These are phyloP conservation scores for Antitype chi DNA, from an alignment of 2,888 invertebrate species.

Conservation along the genomic window DNA sequence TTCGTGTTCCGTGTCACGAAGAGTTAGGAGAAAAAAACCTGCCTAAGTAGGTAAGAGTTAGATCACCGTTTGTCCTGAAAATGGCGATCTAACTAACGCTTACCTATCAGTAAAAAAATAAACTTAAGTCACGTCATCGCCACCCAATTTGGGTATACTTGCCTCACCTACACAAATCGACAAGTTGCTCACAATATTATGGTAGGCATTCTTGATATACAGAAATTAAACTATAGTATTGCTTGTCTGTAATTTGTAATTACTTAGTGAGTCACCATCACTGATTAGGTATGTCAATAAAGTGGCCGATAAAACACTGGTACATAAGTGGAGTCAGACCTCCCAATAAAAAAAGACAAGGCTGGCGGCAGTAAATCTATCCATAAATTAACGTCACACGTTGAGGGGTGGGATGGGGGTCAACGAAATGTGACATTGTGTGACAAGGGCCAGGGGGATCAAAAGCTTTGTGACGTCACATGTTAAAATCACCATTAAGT, in stretches of 20 bases:
- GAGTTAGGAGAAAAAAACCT: neutral
- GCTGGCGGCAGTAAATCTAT: too few relatives aligned
- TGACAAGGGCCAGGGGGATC: too few relatives aligned
- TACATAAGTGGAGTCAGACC: neutral
- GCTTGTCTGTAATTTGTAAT: neutral
- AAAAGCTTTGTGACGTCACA: too few relatives aligned
- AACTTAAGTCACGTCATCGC: neutral
- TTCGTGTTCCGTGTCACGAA: neutral
- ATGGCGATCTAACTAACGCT: neutral
- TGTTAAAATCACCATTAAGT: too few relatives aligned
- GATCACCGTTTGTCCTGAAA: neutral
- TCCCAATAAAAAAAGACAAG: neutral
- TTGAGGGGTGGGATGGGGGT: too few relatives aligned
- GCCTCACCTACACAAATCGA: neutral
- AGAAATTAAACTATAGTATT: neutral
- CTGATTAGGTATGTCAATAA: neutral
- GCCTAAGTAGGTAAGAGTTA: neutral
- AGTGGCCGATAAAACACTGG: neutral
- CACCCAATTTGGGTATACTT: neutral
- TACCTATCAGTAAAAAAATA: neutral
- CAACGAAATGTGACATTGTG: too few relatives aligned
- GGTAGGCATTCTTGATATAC: constrained; percentile 20
- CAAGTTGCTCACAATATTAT: constrained; percentile 27
- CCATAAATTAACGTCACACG: too few relatives aligned
- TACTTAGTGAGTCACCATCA: neutral